Evolutionary conservation across 2,797 vertebrate genomes (phyloP), one percentile per base, ranked within the genome.

Genomic region (Meriones psammophilus): DNA sequence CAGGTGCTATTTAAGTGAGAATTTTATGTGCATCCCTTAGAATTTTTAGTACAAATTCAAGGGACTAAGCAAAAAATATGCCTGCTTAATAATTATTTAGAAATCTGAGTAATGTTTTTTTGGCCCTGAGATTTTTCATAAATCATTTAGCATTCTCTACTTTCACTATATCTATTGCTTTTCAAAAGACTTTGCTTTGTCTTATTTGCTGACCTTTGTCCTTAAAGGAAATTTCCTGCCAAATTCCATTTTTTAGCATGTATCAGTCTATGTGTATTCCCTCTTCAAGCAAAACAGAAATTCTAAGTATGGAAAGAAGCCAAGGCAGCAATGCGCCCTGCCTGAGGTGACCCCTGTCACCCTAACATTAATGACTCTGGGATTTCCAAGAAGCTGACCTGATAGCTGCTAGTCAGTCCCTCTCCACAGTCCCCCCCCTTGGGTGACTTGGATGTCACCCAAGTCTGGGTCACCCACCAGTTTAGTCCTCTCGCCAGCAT

Each of bases 1-100:
- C 18, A 80, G 94, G 96, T 87, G 79, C 66, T 77, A 92, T 95
- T 84, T 80, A 80, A 39, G 26, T 42, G 56, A 91, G 92, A 77
- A 68, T 81, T 79, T 69, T n/a, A 20, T 77, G 24, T 84, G 88
- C 81, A 42, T 66, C 13, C 12, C 89, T 89, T 89, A 91, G 28
- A 46, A 0, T 54, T 36, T 71, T 69, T 73, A 74, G 12, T 92
- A 91, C 4, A 86, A 84, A 80, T 95, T 76, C n/a, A 73, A 28
- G 39, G 8, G 86, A 26, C 76, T 58, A 91, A 86, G 28, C 73
- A 90, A 94, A 93, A 93, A 92, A 66, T 68, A 64, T 26, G 50
- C 12, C 7, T 73, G 58, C 84, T 68, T 8, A 66, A 93, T 50
- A 96, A 71, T 39, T n/a, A 76, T 66, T 62, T 42, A 6, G 76